Evolutionary conservation across 2,113 vertebrate species (phyloP).

Genomic region (Otolemur garnettii): DNA sequence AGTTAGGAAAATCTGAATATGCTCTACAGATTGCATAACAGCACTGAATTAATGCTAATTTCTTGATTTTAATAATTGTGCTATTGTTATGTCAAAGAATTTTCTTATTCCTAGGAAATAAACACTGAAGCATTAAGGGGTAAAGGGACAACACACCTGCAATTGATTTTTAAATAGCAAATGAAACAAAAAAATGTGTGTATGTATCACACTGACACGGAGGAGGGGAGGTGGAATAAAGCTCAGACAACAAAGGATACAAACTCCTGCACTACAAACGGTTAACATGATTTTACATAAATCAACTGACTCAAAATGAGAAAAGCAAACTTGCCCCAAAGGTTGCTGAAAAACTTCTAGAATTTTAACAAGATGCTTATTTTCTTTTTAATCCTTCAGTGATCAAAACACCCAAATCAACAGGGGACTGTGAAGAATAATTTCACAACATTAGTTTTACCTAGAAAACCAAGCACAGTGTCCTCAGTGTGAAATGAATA

Average conservation of each 20-base stretch:
- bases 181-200: not conserved
- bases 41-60: not conserved
- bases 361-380: constrained; percentile 11
- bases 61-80: not conserved
- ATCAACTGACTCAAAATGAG: not conserved
- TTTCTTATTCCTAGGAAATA: not conserved
- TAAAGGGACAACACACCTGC: not conserved
- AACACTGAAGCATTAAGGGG: not conserved
- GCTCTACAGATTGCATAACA: not conserved
- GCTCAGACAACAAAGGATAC: not conserved
- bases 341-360: not conserved
- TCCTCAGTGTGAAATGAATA: not conserved
- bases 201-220: not conserved
- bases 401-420: not conserved
- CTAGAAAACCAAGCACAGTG: not conserved
- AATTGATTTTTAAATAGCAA: not conserved
- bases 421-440: not conserved
- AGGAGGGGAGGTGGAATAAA: not conserved
- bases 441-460: not conserved
- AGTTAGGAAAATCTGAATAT: not conserved
- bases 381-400: constrained; percentile 13
- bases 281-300: not conserved
- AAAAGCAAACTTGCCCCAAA: not conserved
- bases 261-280: not conserved
- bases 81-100: not conserved